Conservation (phyloP, 2,113 vertebrate species). For the Shinisaurus crocodilurus region DNA sequence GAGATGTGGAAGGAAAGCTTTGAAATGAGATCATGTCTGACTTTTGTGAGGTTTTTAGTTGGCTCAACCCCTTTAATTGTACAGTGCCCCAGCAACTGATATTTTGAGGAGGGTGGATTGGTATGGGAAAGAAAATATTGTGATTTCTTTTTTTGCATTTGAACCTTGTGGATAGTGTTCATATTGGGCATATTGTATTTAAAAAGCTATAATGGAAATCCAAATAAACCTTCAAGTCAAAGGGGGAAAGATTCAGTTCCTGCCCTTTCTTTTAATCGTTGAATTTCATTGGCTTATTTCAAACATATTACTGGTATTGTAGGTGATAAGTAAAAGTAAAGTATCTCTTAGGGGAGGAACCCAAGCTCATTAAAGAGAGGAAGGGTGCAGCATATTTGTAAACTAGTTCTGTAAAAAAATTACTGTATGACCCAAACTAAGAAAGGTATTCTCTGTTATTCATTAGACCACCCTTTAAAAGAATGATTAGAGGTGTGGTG, state of each 20-base stretch:
- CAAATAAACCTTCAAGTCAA: neutral
- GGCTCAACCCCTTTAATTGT: neutral
- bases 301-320: neutral
- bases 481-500: neutral
- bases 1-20: slow-evolving; percentile 42
- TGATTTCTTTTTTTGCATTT: neutral
- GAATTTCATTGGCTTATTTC: neutral
- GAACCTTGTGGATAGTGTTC: neutral
- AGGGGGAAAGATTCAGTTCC: neutral
- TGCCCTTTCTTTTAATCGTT: neutral
- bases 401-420: slow-evolving; percentile 2
- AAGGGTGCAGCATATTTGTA: neutral
- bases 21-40: slow-evolving; percentile 64
- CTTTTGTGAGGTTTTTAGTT: slow-evolving; percentile 41
- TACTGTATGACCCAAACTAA: slow-evolving; percentile 3
- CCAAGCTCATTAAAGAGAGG: neutral
- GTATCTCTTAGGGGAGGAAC: neutral
- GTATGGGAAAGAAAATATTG: neutral
- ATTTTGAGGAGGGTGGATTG: neutral
- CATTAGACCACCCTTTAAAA: slow-evolving; percentile 3
- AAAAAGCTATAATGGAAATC: neutral
- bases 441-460: neutral
- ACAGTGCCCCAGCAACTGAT: neutral
- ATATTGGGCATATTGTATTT: neutral
- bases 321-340: neutral